These are phyloP conservation scores for Brachionus plicatilis DNA, from an alignment of 1,140 invertebrate genomes.

Conservation along the genomic window DNA sequence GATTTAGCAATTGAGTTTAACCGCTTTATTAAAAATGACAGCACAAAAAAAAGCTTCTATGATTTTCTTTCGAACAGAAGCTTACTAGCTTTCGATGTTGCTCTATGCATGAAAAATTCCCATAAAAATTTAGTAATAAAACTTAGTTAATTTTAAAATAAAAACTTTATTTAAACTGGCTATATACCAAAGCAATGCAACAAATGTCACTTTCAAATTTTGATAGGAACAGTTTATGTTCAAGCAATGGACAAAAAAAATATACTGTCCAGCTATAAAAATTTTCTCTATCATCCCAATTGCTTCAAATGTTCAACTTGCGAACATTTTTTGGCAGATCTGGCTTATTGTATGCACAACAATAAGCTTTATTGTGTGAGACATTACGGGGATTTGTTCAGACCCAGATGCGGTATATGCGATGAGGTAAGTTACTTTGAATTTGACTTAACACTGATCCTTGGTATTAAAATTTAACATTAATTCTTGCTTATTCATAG, in stretches of 20 bases:
- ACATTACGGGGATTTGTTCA: slow-evolving; percentile 13
- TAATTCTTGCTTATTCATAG: neutral
- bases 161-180: neutral
- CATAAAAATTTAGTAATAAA: neutral
- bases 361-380: neutral
- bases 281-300: neutral
- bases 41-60: neutral
- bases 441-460: neutral
- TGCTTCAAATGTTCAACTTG: slow-evolving; percentile 11
- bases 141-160: neutral
- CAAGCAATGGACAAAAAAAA: neutral
- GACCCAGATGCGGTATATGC: neutral
- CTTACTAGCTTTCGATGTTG: neutral
- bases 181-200: neutral
- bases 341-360: slow-evolving; percentile 10
- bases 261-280: neutral
- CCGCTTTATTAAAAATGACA: neutral
- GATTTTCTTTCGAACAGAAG: neutral
- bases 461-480: neutral
- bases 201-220: neutral
- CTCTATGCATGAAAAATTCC: slow-evolving; percentile 5
- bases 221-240: neutral
- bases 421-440: slow-evolving; percentile 8
- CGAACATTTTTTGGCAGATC: neutral
- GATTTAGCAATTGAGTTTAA: neutral